phyloP scores from a whole-genome alignment of 2,888 invertebrate genomes.

The Platyscelio sp. region DNA sequence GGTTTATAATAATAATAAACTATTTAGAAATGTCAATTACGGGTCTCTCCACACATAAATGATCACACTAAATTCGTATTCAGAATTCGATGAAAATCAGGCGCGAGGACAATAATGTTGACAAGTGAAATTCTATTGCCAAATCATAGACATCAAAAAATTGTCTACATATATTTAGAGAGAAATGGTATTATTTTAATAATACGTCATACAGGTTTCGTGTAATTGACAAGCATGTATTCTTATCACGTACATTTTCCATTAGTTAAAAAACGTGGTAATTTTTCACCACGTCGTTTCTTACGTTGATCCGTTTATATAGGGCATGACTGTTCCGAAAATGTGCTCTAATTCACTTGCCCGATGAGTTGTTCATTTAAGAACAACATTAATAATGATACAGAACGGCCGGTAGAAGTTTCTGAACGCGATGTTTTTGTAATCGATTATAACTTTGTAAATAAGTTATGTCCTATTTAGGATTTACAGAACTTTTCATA shows the following conservation, averaged over 20 bases:
- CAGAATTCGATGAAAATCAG: conserved; percentile 30
- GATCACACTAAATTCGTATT: conserved; percentile 35
- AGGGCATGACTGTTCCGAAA: conserved; percentile 18
- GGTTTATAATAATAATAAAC: too few species aligned
- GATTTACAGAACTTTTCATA: too few species aligned
- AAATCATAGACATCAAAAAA: too few species aligned
- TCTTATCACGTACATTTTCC: conserved; percentile 45
- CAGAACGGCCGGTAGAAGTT: too few species aligned
- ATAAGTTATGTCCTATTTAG: too few species aligned
- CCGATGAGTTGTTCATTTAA: not conserved
- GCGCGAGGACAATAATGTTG: not conserved
- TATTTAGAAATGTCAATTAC: conserved; percentile 37
- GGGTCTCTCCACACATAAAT: conserved; percentile 20
- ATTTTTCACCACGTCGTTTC: conserved; percentile 36
- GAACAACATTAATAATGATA: conserved; percentile 19
- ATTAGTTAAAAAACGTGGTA: conserved; percentile 37
- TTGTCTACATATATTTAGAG: too few species aligned
- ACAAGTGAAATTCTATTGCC: not conserved
- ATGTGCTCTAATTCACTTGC: conserved; percentile 19
- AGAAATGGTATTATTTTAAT: too few species aligned
- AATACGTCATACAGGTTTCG: too few species aligned
- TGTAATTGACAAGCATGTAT: conserved; percentile 28
- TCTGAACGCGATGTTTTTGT: too few species aligned
- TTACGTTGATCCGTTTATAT: conserved; percentile 16
- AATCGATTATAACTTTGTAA: too few species aligned